Evolutionary conservation across 2,888 invertebrate species (phyloP).

Genomic region (Tetragonisca angustula): DNA sequence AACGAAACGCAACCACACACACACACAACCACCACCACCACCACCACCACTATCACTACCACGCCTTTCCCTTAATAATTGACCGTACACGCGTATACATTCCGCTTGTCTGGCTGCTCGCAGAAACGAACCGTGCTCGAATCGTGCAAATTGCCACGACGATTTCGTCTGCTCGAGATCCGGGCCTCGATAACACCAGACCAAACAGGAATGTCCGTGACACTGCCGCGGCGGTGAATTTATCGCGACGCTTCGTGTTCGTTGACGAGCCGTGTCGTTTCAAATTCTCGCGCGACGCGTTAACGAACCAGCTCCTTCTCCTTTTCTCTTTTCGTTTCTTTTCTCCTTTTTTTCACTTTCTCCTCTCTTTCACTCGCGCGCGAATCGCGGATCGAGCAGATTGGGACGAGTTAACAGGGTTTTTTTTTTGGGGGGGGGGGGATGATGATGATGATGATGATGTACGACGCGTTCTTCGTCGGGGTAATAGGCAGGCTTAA

Average conservation of each 20-base stretch:
- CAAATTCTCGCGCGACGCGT: slow-evolving; percentile 5
- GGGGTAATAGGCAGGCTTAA: neutral
- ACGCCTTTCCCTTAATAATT: slow-evolving; percentile 68
- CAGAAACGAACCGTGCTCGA: slow-evolving; percentile 25
- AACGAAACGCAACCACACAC: slow-evolving; percentile 40
- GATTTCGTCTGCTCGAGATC: slow-evolving; percentile 56
- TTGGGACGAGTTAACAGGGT: slow-evolving; percentile 1
- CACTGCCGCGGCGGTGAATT: slow-evolving; percentile 34
- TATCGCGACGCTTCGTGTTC: slow-evolving; percentile 32
- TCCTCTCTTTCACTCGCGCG: neutral
- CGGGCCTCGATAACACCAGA: slow-evolving; percentile 39
- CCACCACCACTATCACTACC: slow-evolving; percentile 6
- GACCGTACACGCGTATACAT: slow-evolving; percentile 46
- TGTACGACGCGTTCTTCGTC: neutral
- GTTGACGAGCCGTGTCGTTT: slow-evolving; percentile 25
- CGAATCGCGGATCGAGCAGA: no score
- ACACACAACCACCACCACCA: no score
- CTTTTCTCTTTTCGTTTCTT: neutral
- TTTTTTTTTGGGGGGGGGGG: neutral
- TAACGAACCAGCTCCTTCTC: slow-evolving; percentile 1
- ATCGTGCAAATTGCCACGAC: slow-evolving; percentile 45
- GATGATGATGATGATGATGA: neutral
- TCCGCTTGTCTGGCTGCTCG: slow-evolving; percentile 30
- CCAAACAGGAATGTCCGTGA: slow-evolving; percentile 24
- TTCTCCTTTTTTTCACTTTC: no score